These are phyloP conservation scores for Phenganax stokvisi DNA, from an alignment of 92 coral and sea anemone species.

Conservation along the genomic window DNA sequence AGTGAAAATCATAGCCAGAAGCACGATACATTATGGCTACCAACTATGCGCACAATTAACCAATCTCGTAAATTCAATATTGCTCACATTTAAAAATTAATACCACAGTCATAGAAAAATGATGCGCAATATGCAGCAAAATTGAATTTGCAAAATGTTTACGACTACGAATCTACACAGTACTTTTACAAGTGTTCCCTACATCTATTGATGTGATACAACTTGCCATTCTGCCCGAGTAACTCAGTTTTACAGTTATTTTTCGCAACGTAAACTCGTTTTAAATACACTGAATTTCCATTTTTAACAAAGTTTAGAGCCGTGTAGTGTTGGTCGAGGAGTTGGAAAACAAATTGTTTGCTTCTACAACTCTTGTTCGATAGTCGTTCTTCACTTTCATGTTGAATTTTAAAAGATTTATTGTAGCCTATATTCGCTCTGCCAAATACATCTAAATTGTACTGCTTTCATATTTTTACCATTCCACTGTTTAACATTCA, in stretches of 20 bases:
- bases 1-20: too few relatives aligned
- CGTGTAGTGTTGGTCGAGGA: background rate
- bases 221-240: conserved; percentile 8
- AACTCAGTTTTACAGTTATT: background rate
- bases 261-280: background rate
- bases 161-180: too few relatives aligned
- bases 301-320: background rate
- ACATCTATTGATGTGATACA: background rate
- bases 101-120: too few relatives aligned
- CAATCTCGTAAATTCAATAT: background rate
- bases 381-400: background rate
- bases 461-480: background rate
- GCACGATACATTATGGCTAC: too few relatives aligned
- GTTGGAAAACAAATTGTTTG: too few relatives aligned
- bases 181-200: background rate
- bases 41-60: conserved; percentile 5
- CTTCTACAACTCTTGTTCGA: background rate
- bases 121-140: background rate
- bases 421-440: background rate
- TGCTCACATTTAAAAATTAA: too few relatives aligned
- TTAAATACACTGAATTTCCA: background rate
- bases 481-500: too few relatives aligned
- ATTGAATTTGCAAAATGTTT: background rate
- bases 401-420: background rate
- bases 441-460: conserved; percentile 1